Percentiles rank a stretch among this genome's conserved stretches.
These are phyloP conservation scores for Microlaimidae sp. DNA, from an alignment of 2,888 invertebrate genomes.

Conservation along the genomic window DNA sequence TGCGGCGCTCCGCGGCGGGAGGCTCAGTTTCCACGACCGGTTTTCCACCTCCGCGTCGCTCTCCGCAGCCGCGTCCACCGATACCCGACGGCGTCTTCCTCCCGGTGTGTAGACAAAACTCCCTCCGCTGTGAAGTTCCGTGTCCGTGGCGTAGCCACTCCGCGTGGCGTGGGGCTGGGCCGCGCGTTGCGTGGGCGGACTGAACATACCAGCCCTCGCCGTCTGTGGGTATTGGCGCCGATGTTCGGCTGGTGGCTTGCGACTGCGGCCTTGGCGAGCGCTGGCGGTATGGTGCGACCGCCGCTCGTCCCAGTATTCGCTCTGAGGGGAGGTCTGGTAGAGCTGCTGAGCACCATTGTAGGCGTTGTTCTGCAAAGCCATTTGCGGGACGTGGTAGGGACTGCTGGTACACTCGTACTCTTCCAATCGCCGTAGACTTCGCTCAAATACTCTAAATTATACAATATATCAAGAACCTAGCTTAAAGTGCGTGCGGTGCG, in stretches of 20 bases:
- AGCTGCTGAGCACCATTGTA: not conserved
- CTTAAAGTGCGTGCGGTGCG: too few relatives aligned
- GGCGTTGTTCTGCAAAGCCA: not conserved
- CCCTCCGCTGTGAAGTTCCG: not conserved
- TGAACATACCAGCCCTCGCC: not conserved
- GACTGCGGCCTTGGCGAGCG: too few relatives aligned
- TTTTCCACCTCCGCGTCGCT: too few relatives aligned
- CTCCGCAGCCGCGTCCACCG: not conserved
- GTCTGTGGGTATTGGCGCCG: not conserved
- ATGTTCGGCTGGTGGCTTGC: not conserved
- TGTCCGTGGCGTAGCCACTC: constrained; percentile 12
- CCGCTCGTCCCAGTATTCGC: not conserved
- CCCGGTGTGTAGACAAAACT: not conserved
- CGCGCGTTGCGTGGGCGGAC: not conserved
- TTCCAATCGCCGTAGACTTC: constrained; percentile 5
- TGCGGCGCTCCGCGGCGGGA: not conserved
- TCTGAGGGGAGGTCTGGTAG: not conserved
- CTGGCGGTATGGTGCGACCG: too few relatives aligned
- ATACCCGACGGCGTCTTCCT: not conserved
- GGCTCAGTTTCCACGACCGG: too few relatives aligned
- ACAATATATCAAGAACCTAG: too few relatives aligned
- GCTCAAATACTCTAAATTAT: too few relatives aligned
- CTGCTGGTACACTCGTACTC: not conserved
- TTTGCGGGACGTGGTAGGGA: not conserved
- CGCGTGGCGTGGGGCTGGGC: not conserved